Base-by-base conservation (phyloP, 2,888 invertebrate genomes). In the Tipula unca region DNA sequence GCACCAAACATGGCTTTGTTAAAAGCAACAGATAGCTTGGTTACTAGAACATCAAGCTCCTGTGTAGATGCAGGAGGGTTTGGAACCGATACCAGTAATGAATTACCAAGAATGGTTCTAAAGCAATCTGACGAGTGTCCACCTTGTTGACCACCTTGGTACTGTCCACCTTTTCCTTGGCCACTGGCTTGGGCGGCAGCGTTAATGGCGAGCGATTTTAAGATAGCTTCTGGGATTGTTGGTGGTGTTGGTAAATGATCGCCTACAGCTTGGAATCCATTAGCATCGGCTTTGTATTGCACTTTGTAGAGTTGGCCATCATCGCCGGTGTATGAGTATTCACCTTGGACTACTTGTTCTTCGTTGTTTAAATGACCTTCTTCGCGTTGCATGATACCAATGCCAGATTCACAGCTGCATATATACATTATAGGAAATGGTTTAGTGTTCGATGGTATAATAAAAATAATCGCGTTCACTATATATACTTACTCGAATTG, bases 231-330 rank as follows among this genome's bases (percentile, higher is more conserved):
- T 39, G 95, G 95, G 87, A 95, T 92, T 29, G 95, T 95, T 54
- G 95, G 95, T 6, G 95, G 93, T 39, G 95, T 95, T 69, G 96
- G 96, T 87, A 96, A 90, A 90, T 96, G 96, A 82, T 95, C 95
- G 85, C 96, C 96, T 88, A 93, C 93, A 13, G 95, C 94, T 88
- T 94, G 93, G 90, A 95, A 96, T 86, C 96, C 96, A 89, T 94
- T 95, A 87, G 94, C 94, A 89, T 96, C 95, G 85, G 95, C 95
- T 86, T 94, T 92, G 89, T 95, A 95, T 88, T 93, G 92, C 3
- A 94, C 93, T 17, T 93, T 93, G 87, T 93, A 93, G 17, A 92
- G 92, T 87, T 92, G 92, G 82, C 93, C 93, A 89, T 94, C 92
- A 87, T 93, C 93, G 13, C 93, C 93, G 10, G 93, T 92, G 87